Percentiles rank a stretch among this genome's conserved stretches.
Evolutionary conservation across 1,140 invertebrate genomes (phyloP).

Genomic region (Hypothenemus hampei): DNA sequence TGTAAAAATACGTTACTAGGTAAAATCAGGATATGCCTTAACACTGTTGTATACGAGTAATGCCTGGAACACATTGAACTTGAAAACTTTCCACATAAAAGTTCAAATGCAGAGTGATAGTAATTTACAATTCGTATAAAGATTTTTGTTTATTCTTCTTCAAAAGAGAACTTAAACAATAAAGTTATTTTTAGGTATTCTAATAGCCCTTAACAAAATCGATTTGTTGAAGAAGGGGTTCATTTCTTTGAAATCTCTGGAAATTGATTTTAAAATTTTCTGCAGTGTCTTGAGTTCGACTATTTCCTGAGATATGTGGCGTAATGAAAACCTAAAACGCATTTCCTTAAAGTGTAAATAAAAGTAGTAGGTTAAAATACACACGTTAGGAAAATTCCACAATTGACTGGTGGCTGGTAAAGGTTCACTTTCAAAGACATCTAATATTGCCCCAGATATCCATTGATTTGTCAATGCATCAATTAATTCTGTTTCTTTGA

Average conservation of each 20-base stretch:
- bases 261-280: constrained; percentile 47
- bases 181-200: too few species aligned
- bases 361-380: constrained; percentile 14
- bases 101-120: too few species aligned
- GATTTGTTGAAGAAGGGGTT: constrained; percentile 21
- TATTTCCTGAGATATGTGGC: constrained; percentile 53
- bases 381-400: constrained; percentile 50
- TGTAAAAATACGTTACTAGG: too few species aligned
- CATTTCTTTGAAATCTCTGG: constrained; percentile 34
- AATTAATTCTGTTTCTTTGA: constrained; percentile 51
- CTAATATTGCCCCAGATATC: constrained; percentile 55
- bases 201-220: constrained; percentile 31
- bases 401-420: constrained; percentile 49
- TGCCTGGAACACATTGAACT: too few species aligned
- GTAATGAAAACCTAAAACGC: constrained; percentile 50
- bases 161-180: too few species aligned
- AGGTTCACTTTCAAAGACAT: constrained; percentile 57
- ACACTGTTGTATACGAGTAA: too few species aligned
- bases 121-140: too few species aligned
- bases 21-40: too few species aligned
- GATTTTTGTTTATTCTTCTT: too few species aligned
- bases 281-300: constrained; percentile 45
- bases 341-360: neutral
- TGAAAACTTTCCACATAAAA: too few species aligned
- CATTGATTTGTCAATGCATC: constrained; percentile 52